Evolutionary conservation across 2,888 invertebrate species (phyloP).

Genomic region (Cristatella mucedo): DNA sequence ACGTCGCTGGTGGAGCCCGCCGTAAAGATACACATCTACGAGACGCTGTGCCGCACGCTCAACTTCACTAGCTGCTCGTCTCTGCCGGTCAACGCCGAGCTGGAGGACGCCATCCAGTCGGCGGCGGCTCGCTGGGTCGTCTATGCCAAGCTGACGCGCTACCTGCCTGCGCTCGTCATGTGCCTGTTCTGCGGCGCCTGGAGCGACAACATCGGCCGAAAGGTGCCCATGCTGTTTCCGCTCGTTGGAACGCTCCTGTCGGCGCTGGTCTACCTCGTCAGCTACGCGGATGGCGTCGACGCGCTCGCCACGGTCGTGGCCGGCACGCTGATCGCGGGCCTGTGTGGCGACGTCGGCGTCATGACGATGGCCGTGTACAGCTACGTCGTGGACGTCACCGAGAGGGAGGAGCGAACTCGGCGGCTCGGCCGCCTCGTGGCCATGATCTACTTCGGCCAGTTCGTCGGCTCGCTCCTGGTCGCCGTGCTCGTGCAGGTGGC

Average conservation of each 20-base stretch:
- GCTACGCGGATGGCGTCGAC: slow-evolving; percentile 12
- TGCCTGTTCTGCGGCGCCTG: slow-evolving; percentile 36
- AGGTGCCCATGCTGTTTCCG: slow-evolving; percentile 29
- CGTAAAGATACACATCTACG: slow-evolving; percentile 28
- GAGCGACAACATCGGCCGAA: slow-evolving; percentile 33
- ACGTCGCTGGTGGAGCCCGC: slow-evolving; percentile 36
- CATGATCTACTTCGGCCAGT: slow-evolving; percentile 35
- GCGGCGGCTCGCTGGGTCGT: slow-evolving; percentile 27
- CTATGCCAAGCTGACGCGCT: slow-evolving; percentile 30
- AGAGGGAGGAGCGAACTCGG: slow-evolving; percentile 23
- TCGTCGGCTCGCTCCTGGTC: slow-evolving; percentile 27
- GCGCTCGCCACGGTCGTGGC: slow-evolving; percentile 22
- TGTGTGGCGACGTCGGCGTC: slow-evolving; percentile 35
- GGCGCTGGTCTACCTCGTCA: slow-evolving; percentile 25
- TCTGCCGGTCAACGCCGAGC: slow-evolving; percentile 15
- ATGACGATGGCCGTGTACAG: slow-evolving; percentile 37
- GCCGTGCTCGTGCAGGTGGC: slow-evolving; percentile 8
- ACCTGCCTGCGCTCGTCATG: slow-evolving; percentile 32
- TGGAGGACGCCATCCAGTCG: slow-evolving; percentile 23
- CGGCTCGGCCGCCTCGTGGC: slow-evolving; percentile 29
- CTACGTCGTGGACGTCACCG: slow-evolving; percentile 29
- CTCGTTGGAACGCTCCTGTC: slow-evolving; percentile 30
- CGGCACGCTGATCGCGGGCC: slow-evolving; percentile 28
- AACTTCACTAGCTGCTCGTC: slow-evolving; percentile 15
- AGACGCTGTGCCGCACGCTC: slow-evolving; percentile 22